Base-by-base conservation (phyloP, 1,140 invertebrate species). In the Tetramorium simillimum region DNA sequence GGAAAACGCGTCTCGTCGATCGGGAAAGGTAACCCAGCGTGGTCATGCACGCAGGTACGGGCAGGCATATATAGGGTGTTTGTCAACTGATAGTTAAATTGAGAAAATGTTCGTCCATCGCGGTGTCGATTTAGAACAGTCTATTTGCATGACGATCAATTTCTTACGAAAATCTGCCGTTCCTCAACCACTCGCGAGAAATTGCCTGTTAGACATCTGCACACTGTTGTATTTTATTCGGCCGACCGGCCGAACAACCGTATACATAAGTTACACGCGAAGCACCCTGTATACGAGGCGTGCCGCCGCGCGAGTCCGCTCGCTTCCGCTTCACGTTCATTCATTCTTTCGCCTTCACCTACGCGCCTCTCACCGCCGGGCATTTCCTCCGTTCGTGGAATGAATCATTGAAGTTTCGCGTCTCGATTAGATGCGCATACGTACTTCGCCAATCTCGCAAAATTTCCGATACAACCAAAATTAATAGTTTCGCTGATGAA, bases 1-100 rank as follows among this genome's bases (percentile, higher is more conserved):
- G 90, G 90, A 90, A 90, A 91, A 91, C 90, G 90, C 89, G 84
- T 91, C 90, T 91, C 90, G 89, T 84, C 89, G 90, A 91, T 91
- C 87, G 80, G 82, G 78, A 91, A 90, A 90, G 90, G 89, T 63
- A 90, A 70, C 56, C 43, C 75, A 56, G 65, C 49, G 58, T 72
- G 56, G 40, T 77, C 88, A 81, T 88, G 84, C 89, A 90, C 80
- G 86, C 46, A 69, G 70, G 80, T 49, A 81, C 40, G 24, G 49
- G 40, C 80, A 70, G 51, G 40, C 78, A 85, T 90, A 51, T 90
- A 72, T 16, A 67, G 21, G 70, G 62, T 84, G 53, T 75, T 75
- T 75, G 28, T 56, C 21, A 75, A 76, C 43, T 14, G 16, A 53
- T 58, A 24, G 53, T 82, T 16, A 14, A 46, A 37, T 46, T 33